Evolutionary conservation across 1,140 invertebrate genomes (phyloP), one percentile per base, ranked within the genome.

Genomic region (Meloidogyne floridensis): DNA sequence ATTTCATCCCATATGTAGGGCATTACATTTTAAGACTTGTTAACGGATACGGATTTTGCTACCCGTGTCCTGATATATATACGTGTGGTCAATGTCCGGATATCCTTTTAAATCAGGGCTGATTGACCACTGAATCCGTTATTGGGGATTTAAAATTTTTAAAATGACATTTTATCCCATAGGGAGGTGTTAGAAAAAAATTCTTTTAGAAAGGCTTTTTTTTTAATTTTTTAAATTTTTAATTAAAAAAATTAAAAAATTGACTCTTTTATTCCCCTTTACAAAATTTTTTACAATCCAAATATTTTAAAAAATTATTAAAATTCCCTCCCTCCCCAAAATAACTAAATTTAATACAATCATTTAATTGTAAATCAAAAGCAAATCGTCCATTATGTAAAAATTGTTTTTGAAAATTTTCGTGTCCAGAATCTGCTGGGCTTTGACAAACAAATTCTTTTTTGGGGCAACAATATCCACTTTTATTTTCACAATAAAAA

Each of bases 231-330:
- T 10, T 54, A 32, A 32, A 32, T 11, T 54, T 54, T 54, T 10
- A 8, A 54, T 54, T 54, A 54, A n/a, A n/a, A n/a, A n/a, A 65
- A 32, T 32, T 32, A 15, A 15, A 59, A 59, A 59, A 59, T 59
- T 65, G 7, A n/a, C 15, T n/a, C 7, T n/a, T 65, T n/a, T 59
- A 59, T 59, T 59, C 15, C 6, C n/a, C 15, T n/a, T 6, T 6
- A 65, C 59, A 65, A 65, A 65, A 65, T 7, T 4, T 5, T 65
- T 65, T 65, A 65, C 59, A 65, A 65, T 65, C 59, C 1, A 6
- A 65, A 65, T 65, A 65, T 65, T 65, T 65, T n/a, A n/a, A n/a
- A 65, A 65, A 65, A 65, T 65, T 65, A 65, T 65, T 65, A 65
- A 65, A 65, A 65, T 65, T 65, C n/a, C 59, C 59, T 6, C 59